Evolutionary conservation across 2,888 invertebrate species (phyloP).

Genomic region (Lycocerus yunnanus): DNA sequence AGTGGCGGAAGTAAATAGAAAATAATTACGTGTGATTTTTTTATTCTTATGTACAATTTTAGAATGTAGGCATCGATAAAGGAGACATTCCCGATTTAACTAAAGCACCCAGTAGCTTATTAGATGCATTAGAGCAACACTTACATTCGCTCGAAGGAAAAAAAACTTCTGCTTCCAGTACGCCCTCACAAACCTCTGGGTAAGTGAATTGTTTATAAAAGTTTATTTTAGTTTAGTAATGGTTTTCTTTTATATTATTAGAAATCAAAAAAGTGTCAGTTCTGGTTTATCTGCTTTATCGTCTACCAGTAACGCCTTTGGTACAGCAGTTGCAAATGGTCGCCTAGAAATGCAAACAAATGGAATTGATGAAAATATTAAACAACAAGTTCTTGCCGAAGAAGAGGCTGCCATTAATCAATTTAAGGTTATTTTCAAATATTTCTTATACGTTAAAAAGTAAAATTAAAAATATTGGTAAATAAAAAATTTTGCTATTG

Average conservation of each 20-base stretch:
- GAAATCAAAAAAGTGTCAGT: conserved; percentile 87
- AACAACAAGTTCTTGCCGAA: conserved; percentile 88
- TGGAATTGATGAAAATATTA: conserved; percentile 83
- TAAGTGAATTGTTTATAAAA: conserved; percentile 48
- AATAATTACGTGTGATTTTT: not conserved
- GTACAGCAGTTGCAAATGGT: conserved; percentile 69
- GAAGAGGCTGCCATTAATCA: conserved; percentile 96
- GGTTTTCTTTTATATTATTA: conserved; percentile 44
- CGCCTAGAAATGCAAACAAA: conserved; percentile 60
- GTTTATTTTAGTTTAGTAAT: not conserved
- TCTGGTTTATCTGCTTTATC: conserved; percentile 87
- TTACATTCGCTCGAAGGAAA: conserved; percentile 91
- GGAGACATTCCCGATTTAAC: conserved; percentile 98
- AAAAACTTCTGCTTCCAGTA: conserved; percentile 82
- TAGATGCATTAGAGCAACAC: conserved; percentile 97
- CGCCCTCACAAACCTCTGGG: conserved; percentile 85
- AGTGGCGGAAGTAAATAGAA: conserved; percentile 65
- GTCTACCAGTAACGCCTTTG: conserved; percentile 87
- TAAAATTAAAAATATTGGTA: not conserved
- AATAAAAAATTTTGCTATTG: no score
- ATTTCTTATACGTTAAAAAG: not conserved
- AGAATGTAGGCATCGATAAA: conserved; percentile 96
- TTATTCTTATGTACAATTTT: conserved; percentile 38
- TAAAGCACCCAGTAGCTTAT: conserved; percentile 94
- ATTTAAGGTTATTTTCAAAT: conserved; percentile 75